These are phyloP conservation scores for Potamarius usumacintae DNA, from an alignment of 2,113 vertebrate genomes.

Conservation along the genomic window DNA sequence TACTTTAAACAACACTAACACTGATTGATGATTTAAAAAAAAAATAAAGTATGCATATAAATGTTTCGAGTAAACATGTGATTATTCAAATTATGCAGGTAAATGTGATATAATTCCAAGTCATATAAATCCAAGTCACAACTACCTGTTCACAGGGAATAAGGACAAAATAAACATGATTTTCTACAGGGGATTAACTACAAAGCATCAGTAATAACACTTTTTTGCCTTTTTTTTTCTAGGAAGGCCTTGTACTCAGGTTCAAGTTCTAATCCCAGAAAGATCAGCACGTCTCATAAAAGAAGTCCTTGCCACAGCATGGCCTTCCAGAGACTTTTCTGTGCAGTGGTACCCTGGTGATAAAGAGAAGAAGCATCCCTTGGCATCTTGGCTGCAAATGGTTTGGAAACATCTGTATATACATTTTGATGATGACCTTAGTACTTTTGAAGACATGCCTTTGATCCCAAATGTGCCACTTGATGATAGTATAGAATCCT, in stretches of 20 bases:
- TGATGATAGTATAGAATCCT: constrained; percentile 70
- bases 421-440: constrained; percentile 90
- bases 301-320: constrained; percentile 83
- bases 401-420: constrained; percentile 96
- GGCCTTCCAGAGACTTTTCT: constrained; percentile 87
- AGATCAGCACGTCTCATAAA: constrained; percentile 92
- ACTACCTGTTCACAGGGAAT: neutral
- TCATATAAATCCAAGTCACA: neutral
- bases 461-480: constrained; percentile 86
- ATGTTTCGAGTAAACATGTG: neutral
- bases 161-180: neutral
- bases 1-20: neutral
- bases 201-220: neutral
- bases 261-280: constrained; percentile 89
- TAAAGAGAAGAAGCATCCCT: constrained; percentile 83
- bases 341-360: constrained; percentile 87
- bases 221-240: constrained; percentile 56
- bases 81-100: neutral
- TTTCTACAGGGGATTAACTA: neutral
- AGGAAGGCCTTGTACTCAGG: constrained; percentile 94
- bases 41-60: neutral
- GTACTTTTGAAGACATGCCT: constrained; percentile 92
- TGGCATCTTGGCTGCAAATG: constrained; percentile 88
- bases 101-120: neutral
- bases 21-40: constrained; percentile 18